phyloP scores from a whole-genome alignment of 1,140 invertebrate genomes.

The Microplitis demolitor region DNA sequence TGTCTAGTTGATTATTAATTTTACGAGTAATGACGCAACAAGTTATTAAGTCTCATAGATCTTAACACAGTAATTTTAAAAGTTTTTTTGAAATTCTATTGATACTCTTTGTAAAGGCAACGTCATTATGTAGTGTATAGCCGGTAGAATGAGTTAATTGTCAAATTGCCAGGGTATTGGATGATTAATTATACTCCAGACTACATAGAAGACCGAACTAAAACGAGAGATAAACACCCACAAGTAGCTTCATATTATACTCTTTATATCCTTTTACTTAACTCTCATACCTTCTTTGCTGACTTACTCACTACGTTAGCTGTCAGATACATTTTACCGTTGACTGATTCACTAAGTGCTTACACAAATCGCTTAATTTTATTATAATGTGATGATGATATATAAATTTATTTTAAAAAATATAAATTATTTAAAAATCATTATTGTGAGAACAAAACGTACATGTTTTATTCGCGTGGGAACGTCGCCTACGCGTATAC shows the following conservation, averaged over 20 bases:
- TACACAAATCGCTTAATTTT: not conserved
- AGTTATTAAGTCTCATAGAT: no score
- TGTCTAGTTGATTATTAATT: not conserved
- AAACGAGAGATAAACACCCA: not conserved
- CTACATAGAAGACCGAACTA: not conserved
- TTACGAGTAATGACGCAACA: not conserved
- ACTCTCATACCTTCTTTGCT: not conserved
- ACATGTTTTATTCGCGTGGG: not conserved
- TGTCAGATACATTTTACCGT: not conserved
- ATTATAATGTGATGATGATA: not conserved
- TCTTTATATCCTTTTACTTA: no score
- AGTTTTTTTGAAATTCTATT: no score
- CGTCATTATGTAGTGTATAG: no score
- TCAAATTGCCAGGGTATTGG: constrained; percentile 1
- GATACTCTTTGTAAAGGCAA: no score
- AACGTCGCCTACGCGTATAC: not conserved
- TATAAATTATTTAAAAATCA: no score
- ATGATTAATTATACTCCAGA: constrained; percentile 12
- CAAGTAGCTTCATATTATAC: not conserved
- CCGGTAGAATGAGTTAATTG: not conserved
- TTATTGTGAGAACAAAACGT: no score
- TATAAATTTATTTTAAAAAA: no score
- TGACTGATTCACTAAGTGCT: not conserved
- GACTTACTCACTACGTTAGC: not conserved
- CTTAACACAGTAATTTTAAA: no score